Evolutionary conservation across 2,113 vertebrate species (phyloP).

Genomic region (Procapra przewalskii): DNA sequence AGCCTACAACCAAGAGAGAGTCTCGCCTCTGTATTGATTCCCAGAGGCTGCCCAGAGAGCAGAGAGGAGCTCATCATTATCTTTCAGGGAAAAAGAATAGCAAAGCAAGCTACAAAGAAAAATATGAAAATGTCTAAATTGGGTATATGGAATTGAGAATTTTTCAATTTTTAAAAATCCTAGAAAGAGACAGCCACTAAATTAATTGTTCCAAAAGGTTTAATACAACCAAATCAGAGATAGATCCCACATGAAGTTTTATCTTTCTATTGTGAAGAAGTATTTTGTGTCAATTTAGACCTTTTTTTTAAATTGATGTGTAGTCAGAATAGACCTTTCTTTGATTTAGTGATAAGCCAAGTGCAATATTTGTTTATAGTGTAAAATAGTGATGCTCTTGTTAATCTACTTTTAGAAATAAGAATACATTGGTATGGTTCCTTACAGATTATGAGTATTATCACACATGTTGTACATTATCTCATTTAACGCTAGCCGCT

Average conservation of each 20-base stretch:
- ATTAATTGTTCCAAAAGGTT: constrained; percentile 1
- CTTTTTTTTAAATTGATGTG: background rate
- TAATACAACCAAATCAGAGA: background rate
- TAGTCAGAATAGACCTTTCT: background rate
- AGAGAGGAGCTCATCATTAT: background rate
- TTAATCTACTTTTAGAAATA: background rate
- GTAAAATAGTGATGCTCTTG: background rate
- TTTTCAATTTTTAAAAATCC: background rate
- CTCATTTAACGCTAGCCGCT: background rate
- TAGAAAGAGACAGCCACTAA: background rate
- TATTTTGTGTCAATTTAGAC: background rate
- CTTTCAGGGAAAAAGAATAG: background rate
- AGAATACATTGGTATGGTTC: background rate
- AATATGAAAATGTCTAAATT: background rate
- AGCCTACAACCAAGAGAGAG: constrained; percentile 18
- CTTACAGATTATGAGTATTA: background rate
- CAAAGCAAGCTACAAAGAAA: background rate
- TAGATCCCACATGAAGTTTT: background rate
- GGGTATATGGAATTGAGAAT: background rate
- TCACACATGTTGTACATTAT: background rate
- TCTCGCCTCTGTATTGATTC: background rate
- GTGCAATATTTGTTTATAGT: background rate
- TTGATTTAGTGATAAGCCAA: background rate
- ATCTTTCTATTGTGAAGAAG: background rate
- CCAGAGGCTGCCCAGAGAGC: background rate